A percentile compares a stretch with the other conserved stretches of the same genome.
Conservation (phyloP, 1,140 invertebrate species). For the Ephestia elutella region DNA sequence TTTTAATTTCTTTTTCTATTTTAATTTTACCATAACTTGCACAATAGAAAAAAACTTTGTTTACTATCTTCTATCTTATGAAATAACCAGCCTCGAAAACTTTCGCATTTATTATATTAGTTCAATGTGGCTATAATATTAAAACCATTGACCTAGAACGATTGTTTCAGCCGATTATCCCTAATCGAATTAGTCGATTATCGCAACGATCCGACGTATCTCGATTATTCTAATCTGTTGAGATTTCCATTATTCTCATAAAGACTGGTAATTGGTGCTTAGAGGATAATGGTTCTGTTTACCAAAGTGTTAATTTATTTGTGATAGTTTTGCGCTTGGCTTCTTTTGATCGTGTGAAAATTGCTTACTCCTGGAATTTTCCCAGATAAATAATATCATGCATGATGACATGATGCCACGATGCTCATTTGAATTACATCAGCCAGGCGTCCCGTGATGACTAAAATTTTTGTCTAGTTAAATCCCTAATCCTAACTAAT, state of each 20-base stretch:
- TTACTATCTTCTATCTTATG: too few species aligned
- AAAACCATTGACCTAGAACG: slow-evolving; percentile 4
- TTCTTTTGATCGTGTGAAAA: background rate
- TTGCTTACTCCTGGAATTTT: background rate
- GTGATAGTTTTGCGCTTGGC: background rate
- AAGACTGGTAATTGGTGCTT: background rate
- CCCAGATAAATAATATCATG: too few species aligned
- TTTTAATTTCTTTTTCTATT: too few species aligned
- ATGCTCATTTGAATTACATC: too few species aligned
- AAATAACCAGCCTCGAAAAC: background rate
- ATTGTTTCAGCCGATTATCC: background rate
- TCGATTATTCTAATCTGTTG: slow-evolving; percentile 3
- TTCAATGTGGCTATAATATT: background rate
- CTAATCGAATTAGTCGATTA: slow-evolving; percentile 9
- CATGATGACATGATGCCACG: too few species aligned
- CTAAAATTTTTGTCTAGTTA: too few species aligned
- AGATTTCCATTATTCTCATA: background rate
- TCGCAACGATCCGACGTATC: background rate
- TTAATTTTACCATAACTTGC: too few species aligned
- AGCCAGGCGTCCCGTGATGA: too few species aligned
- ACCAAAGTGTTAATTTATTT: background rate
- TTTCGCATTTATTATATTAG: too few species aligned
- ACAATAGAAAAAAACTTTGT: too few species aligned
- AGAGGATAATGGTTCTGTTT: background rate
- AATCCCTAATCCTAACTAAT: too few species aligned